A percentile compares a stretch with the other conserved stretches of the same genome.
Conservation (phyloP, 2,113 vertebrate species). For the Cololabis saira region DNA sequence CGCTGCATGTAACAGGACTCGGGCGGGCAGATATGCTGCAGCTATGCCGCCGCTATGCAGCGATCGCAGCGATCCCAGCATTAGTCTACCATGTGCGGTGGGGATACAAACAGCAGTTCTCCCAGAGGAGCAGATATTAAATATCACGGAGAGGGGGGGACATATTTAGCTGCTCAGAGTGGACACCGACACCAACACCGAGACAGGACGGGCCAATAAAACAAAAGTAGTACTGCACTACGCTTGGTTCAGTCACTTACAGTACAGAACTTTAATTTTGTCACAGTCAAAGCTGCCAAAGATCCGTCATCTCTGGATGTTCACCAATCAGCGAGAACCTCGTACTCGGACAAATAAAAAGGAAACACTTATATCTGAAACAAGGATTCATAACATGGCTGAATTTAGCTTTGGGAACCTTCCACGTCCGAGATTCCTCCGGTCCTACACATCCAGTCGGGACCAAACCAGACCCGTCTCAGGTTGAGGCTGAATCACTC, state of each 20-base stretch:
- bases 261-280: too few relatives aligned
- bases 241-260: too few relatives aligned
- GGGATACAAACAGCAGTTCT: conserved; percentile 62
- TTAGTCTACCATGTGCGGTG: conserved; percentile 31
- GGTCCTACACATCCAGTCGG: background rate
- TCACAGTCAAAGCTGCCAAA: too few relatives aligned
- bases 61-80: conserved; percentile 46
- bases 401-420: background rate
- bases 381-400: background rate
- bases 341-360: background rate
- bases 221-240: conserved; percentile 4
- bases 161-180: conserved; percentile 64
- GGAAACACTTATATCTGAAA: background rate
- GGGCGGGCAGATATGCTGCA: conserved; percentile 46
- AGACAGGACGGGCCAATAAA: conserved; percentile 49
- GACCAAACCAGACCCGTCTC: conserved; percentile 8
- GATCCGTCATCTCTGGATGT: too few relatives aligned
- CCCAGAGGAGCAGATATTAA: conserved; percentile 53
- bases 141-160: conserved; percentile 73
- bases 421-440: background rate
- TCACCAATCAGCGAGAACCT: too few relatives aligned
- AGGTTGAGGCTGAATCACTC: conserved; percentile 29
- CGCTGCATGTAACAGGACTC: conserved; percentile 56
- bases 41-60: conserved; percentile 4
- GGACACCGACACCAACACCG: conserved; percentile 33